Evolutionary conservation across 2,888 invertebrate genomes (phyloP).

Genomic region (Caenorhabditis wallacei): DNA sequence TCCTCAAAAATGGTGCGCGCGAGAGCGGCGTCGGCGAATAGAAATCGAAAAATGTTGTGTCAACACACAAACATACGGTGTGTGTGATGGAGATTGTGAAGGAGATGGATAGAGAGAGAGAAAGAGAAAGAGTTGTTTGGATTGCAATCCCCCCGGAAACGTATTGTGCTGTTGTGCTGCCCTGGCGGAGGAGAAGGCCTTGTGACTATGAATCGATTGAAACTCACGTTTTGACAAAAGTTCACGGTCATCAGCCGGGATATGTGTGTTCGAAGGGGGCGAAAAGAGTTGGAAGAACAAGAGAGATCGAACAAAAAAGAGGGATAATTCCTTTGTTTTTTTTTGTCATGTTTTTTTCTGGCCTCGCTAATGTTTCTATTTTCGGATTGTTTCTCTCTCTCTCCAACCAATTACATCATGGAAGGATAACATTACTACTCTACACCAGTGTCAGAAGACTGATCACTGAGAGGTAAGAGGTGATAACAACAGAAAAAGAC

Average conservation of each 20-base stretch:
- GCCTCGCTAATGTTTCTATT: conserved; percentile 1
- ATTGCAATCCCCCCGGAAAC: conserved; percentile 41
- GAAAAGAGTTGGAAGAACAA: no score
- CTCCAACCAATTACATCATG: not conserved
- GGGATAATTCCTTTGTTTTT: not conserved
- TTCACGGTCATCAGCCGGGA: conserved; percentile 1
- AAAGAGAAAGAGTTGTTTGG: conserved; percentile 13
- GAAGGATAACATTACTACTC: no score
- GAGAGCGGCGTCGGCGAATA: conserved; percentile 1
- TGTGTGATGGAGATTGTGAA: conserved; percentile 8
- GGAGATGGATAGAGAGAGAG: conserved; percentile 21
- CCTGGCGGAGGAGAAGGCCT: not conserved
- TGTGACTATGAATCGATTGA: not conserved
- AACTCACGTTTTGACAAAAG: not conserved
- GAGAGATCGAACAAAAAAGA: not conserved
- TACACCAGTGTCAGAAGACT: no score
- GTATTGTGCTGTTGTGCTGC: not conserved
- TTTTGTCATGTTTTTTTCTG: not conserved
- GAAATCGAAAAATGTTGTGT: conserved; percentile 36
- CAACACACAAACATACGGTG: conserved; percentile 33
- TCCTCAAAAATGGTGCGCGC: not conserved
- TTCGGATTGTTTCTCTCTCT: not conserved
- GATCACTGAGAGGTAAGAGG: no score
- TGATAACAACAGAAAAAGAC: not conserved
- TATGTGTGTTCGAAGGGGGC: no score